Conservation (phyloP, 2,888 invertebrate genomes). For the Apotomis capreana region DNA sequence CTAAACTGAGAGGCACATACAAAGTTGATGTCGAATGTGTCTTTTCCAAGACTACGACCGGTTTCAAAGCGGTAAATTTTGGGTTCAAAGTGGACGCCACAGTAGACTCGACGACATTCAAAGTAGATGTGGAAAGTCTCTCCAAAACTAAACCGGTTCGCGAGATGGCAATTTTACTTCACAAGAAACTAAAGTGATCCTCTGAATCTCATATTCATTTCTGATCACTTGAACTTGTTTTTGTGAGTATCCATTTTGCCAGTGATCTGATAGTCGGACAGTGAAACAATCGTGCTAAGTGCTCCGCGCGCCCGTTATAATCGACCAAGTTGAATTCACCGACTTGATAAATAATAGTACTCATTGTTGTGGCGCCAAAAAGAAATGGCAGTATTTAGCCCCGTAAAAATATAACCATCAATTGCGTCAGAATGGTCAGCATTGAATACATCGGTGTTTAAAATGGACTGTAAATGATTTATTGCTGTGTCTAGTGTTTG, state of each 20-base stretch:
- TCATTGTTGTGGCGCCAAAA: neutral
- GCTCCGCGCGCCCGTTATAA: no score
- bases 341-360: slow-evolving; percentile 4
- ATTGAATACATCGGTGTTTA: neutral
- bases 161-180: neutral
- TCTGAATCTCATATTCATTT: neutral
- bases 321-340: neutral
- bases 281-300: neutral
- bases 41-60: neutral
- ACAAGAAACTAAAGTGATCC: slow-evolving; percentile 3
- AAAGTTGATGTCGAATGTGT: neutral
- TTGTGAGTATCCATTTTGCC: neutral
- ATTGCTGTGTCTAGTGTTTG: no score
- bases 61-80: neutral
- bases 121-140: neutral
- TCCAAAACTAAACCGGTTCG: neutral
- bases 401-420: slow-evolving; percentile 8
- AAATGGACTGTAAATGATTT: no score
- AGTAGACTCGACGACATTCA: neutral
- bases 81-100: neutral
- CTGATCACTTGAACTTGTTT: no score
- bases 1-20: no score
- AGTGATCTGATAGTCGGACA: neutral
- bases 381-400: neutral
- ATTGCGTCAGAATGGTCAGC: slow-evolving; percentile 8